These are phyloP conservation scores for Tribolium freemani DNA, from an alignment of 2,888 invertebrate genomes.

Conservation along the genomic window DNA sequence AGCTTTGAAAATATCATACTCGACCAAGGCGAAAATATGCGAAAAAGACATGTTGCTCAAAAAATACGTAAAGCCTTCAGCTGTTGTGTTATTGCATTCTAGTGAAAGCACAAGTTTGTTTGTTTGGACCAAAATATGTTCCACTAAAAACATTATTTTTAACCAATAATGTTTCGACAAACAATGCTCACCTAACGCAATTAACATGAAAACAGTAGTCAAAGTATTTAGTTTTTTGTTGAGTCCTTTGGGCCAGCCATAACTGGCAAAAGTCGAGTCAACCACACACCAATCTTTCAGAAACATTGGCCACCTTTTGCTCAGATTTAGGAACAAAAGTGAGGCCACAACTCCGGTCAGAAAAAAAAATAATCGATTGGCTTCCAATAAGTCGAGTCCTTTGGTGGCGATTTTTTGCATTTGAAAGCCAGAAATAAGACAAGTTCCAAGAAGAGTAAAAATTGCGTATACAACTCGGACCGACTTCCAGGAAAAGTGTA, in stretches of 20 bases:
- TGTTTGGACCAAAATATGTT: conserved; percentile 43
- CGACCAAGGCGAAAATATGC: conserved; percentile 44
- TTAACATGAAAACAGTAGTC: conserved; percentile 7
- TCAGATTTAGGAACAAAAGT: conserved; percentile 35
- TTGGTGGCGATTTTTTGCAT: conserved; percentile 29
- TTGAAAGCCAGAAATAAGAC: conserved; percentile 19
- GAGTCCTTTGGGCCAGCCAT: conserved; percentile 40
- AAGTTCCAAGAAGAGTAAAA: conserved; percentile 21
- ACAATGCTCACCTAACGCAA: conserved; percentile 22
- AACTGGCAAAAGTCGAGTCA: conserved; percentile 35
- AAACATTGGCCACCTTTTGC: conserved; percentile 43
- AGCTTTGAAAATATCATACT: conserved; percentile 44
- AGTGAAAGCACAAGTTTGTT: conserved; percentile 42
- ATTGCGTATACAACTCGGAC: conserved; percentile 38
- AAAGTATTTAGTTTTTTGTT: conserved; percentile 23
- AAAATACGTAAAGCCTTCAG: conserved; percentile 45
- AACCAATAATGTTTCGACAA: too few relatives aligned
- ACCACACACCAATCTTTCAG: conserved; percentile 43
- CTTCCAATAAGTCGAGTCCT: conserved; percentile 33
- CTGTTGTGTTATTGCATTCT: conserved; percentile 37
- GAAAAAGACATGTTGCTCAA: conserved; percentile 46
- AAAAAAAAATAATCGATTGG: conserved; percentile 40
- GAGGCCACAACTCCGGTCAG: conserved; percentile 28
- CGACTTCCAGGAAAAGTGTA: conserved; percentile 46
- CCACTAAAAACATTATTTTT: conserved; percentile 16